Percentiles rank a stretch among this genome's conserved stretches.
phyloP scores from a whole-genome alignment of 1,140 invertebrate genomes.

The Plodia interpunctella region DNA sequence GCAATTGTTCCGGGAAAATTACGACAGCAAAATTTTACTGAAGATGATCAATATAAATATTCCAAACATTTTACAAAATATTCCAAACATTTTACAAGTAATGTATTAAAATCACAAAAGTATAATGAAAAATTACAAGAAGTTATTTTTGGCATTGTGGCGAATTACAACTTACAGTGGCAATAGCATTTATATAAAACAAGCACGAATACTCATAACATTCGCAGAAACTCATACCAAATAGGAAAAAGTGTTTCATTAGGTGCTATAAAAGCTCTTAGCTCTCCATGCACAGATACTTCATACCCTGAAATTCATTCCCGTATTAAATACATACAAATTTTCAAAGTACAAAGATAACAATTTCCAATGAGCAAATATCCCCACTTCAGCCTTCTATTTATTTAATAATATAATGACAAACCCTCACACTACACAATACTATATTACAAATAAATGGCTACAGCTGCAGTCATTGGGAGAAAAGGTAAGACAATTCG shows the following conservation, averaged over 20 bases:
- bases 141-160: conserved; percentile 8
- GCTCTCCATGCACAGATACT: background rate
- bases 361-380: conserved; percentile 26
- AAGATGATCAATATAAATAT: conserved; percentile 11
- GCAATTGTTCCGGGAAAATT: background rate
- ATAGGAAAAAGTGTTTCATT: background rate
- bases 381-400: conserved; percentile 22
- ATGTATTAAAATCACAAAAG: conserved; percentile 2
- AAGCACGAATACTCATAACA: background rate
- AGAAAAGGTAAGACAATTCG: background rate
- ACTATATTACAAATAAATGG: too few species aligned
- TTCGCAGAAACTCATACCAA: background rate
- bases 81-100: background rate
- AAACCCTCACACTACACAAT: too few species aligned
- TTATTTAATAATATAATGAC: too few species aligned
- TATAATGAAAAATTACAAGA: background rate
- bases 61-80: conserved; percentile 23
- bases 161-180: background rate
- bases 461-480: background rate
- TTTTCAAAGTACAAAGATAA: conserved; percentile 8
- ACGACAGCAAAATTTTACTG: background rate
- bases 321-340: background rate
- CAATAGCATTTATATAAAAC: background rate
- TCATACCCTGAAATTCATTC: background rate
- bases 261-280: background rate